Evolutionary conservation across 2,797 vertebrate genomes (phyloP).

Genomic region (Muraenolepis orangiensis): DNA sequence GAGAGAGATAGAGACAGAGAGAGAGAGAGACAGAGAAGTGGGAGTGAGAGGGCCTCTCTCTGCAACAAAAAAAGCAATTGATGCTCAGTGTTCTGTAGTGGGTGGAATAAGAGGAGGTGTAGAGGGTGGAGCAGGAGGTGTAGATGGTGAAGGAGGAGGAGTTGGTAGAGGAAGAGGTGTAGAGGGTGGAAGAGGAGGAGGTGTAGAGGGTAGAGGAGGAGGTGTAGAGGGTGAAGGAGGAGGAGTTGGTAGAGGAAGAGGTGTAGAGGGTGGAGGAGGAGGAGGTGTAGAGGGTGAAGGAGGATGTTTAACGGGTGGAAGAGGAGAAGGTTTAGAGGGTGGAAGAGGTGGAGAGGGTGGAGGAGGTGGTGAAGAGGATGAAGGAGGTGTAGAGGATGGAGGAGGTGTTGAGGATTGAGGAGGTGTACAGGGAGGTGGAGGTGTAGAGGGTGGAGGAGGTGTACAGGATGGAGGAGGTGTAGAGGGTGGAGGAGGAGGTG

Average conservation of each 20-base stretch:
- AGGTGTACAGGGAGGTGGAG: too few species aligned
- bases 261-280: neutral
- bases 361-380: too few species aligned
- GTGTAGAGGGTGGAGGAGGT: neutral
- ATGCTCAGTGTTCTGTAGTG: constrained; percentile 57
- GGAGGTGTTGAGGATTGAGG: constrained; percentile 53
- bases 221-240: constrained; percentile 2
- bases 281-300: constrained; percentile 10
- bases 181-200: constrained; percentile 7
- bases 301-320: too few species aligned
- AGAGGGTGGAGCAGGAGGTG: constrained; percentile 3
- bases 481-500: constrained; percentile 3
- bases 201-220: neutral
- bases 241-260: too few species aligned
- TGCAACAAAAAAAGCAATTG: constrained; percentile 60
- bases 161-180: too few species aligned
- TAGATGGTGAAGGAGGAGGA: neutral
- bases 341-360: neutral
- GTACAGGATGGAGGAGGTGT: too few species aligned
- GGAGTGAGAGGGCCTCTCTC: too few species aligned
- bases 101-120: too few species aligned
- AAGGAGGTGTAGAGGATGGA: constrained; percentile 11
- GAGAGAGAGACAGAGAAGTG: constrained; percentile 29
- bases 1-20: constrained; percentile 31
- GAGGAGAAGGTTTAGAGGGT: constrained; percentile 12